Percentiles rank a stretch among this genome's conserved stretches.
Evolutionary conservation across 2,888 invertebrate genomes (phyloP).

Genomic region (Parochlus steinenii): DNA sequence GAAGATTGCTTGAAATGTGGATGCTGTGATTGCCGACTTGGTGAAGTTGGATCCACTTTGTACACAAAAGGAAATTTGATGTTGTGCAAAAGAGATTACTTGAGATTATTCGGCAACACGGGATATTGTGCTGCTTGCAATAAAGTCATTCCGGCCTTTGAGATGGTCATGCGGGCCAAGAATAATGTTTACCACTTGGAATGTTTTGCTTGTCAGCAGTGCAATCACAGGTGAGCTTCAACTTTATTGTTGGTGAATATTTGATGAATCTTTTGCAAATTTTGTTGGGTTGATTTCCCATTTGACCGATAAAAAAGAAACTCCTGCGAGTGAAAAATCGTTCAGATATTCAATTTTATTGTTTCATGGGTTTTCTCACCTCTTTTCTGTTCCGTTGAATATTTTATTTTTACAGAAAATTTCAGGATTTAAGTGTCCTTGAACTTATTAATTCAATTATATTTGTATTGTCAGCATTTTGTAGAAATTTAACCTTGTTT

Average conservation of each 20-base stretch:
- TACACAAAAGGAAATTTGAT: constrained; percentile 92
- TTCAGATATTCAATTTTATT: too few relatives aligned
- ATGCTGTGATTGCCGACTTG: constrained; percentile 91
- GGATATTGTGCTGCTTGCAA: constrained; percentile 95
- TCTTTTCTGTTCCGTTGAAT: too few relatives aligned
- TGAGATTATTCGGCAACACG: constrained; percentile 88
- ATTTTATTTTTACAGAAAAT: too few relatives aligned
- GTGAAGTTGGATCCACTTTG: constrained; percentile 89
- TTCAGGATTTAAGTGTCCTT: too few relatives aligned
- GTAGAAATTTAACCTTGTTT: too few relatives aligned
- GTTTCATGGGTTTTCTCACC: too few relatives aligned
- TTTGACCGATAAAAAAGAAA: constrained; percentile 8
- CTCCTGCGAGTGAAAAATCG: too few relatives aligned
- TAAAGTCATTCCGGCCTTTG: constrained; percentile 95
- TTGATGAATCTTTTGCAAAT: not conserved
- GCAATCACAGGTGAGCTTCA: constrained; percentile 80
- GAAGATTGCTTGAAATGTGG: constrained; percentile 96
- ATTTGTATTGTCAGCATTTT: too few relatives aligned
- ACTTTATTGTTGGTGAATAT: not conserved
- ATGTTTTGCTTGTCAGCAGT: constrained; percentile 96
- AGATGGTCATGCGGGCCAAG: constrained; percentile 97
- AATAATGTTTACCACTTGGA: constrained; percentile 95
- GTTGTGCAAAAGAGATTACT: constrained; percentile 88
- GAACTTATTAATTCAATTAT: too few relatives aligned
- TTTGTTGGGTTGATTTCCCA: constrained; percentile 11